Conservation (phyloP, 2,797 vertebrate species). For the Echiichthys vipera region DNA sequence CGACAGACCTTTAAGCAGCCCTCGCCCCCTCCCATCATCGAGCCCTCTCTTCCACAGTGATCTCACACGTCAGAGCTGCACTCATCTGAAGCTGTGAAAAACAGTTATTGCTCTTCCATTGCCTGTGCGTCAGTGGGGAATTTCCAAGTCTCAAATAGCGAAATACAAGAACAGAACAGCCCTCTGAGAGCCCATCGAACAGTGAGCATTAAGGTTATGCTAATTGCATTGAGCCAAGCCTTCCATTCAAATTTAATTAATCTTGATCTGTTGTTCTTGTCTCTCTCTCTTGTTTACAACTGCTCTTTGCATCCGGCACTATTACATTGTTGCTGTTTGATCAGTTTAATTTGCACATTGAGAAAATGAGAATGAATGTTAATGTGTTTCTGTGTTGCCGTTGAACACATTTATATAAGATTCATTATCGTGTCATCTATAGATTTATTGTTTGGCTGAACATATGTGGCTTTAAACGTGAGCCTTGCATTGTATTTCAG, state of each 20-base stretch:
- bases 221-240: conserved; percentile 66
- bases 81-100: conserved; percentile 77
- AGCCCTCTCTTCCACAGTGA: conserved; percentile 45
- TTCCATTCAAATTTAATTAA: conserved; percentile 58
- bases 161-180: conserved; percentile 60
- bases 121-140: conserved; percentile 59
- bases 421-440: not conserved
- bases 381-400: conserved; percentile 31
- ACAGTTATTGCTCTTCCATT: conserved; percentile 64
- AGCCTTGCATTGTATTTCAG: conserved; percentile 19
- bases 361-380: conserved; percentile 33
- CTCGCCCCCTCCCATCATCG: conserved; percentile 10
- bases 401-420: not conserved
- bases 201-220: conserved; percentile 55
- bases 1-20: conserved; percentile 45
- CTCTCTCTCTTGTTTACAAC: conserved; percentile 50
- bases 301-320: conserved; percentile 28
- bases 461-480: not conserved
- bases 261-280: conserved; percentile 55
- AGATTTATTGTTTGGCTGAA: not conserved
- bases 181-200: conserved; percentile 58
- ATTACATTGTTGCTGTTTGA: conserved; percentile 44
- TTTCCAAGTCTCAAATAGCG: conserved; percentile 68
- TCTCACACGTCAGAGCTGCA: conserved; percentile 68
- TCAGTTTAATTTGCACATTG: conserved; percentile 47